Evolutionary conservation across 2,797 vertebrate genomes (phyloP).

Genomic region (Sarcoramphus papa): DNA sequence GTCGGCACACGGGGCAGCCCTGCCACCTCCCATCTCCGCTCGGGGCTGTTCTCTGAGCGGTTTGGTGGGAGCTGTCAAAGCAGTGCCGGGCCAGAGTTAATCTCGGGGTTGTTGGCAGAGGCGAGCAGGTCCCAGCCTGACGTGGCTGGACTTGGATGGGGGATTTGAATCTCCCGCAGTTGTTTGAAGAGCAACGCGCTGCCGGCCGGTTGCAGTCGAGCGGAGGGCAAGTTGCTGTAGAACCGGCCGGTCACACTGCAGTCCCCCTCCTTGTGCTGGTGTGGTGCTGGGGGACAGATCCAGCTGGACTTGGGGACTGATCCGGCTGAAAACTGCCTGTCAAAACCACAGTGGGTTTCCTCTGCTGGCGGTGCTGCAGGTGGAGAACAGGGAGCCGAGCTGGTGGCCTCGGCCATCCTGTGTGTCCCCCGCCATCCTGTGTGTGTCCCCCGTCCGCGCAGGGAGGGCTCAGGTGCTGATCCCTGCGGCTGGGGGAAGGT

Average conservation of each 20-base stretch:
- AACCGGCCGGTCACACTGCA: fast-evolving
- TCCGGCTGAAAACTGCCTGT: neutral
- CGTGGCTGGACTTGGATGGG: fast-evolving
- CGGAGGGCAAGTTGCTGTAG: neutral
- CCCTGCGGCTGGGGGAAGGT: neutral
- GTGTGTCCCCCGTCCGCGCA: neutral
- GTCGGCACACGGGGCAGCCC: fast-evolving
- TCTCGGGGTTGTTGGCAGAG: neutral
- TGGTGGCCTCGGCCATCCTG: too few relatives aligned
- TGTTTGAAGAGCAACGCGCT: neutral
- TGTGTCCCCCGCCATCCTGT: neutral
- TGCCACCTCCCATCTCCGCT: fast-evolving
- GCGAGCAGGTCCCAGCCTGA: neutral
- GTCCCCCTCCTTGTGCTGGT: neutral
- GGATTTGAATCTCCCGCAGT: neutral
- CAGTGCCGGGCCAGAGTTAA: neutral
- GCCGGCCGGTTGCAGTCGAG: fast-evolving
- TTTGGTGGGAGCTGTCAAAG: neutral
- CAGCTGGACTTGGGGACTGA: neutral
- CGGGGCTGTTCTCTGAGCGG: neutral
- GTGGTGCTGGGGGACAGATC: neutral
- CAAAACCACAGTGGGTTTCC: neutral
- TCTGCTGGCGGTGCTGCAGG: neutral
- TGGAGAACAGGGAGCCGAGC: neutral
- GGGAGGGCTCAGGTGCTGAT: neutral